phyloP scores from a whole-genome alignment of 1,140 invertebrate genomes.

The Pogonus chalceus region DNA sequence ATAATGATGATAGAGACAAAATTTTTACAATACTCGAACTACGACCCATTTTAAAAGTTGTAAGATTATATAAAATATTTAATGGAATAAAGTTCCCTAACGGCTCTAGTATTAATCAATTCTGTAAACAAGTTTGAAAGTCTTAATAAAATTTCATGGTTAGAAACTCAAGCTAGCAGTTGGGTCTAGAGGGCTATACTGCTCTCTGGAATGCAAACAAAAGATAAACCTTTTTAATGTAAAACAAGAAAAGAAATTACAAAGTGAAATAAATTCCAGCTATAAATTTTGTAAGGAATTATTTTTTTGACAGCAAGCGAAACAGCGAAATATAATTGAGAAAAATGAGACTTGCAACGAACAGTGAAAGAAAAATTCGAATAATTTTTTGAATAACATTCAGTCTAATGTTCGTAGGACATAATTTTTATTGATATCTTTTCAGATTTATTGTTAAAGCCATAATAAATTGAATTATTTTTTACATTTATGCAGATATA shows the following conservation, averaged over 20 bases:
- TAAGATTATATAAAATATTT: neutral
- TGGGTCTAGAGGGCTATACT: neutral
- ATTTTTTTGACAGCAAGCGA: neutral
- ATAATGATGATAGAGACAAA: too few relatives aligned
- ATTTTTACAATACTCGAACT: too few relatives aligned
- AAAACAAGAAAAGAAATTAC: neutral
- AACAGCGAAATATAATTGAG: neutral
- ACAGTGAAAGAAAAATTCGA: neutral
- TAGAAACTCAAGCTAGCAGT: neutral
- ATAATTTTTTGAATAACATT: neutral
- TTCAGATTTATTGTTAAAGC: too few relatives aligned
- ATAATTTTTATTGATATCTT: too few relatives aligned
- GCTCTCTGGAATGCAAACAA: neutral
- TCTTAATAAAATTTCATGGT: neutral
- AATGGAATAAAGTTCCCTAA: neutral
- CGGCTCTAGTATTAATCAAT: neutral
- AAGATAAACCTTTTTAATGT: neutral
- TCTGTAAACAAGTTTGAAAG: too few relatives aligned
- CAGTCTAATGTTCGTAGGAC: too few relatives aligned
- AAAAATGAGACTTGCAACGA: neutral
- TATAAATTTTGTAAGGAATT: too few relatives aligned
- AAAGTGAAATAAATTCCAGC: neutral
- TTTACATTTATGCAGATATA: too few relatives aligned
- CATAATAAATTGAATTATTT: too few relatives aligned
- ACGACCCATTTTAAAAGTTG: too few relatives aligned